Evolutionary conservation across 2,888 invertebrate genomes (phyloP), one percentile per base, ranked within the genome.

Genomic region (Meiosimyza decipiens): DNA sequence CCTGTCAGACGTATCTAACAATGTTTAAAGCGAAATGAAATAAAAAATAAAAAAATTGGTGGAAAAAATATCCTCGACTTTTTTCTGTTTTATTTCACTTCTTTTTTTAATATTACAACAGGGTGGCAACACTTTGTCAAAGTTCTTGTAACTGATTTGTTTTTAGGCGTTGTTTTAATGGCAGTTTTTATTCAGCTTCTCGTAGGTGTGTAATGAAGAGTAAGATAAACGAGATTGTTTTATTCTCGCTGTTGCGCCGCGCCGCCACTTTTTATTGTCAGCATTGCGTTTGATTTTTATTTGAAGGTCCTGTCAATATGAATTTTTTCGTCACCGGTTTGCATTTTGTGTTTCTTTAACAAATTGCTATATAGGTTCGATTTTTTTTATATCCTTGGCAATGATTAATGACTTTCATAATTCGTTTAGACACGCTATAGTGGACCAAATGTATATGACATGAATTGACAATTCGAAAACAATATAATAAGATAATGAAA

Each of bases 71-170:
- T 40, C 9, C 9, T 40, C 28, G 9, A 40, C 1, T 71, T 71
- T 13, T 66, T 71, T 50, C 33, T n/a, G n/a, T n/a, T n/a, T 62
- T 66, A 63, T 70, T 70, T 65, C 71, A 54, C n/a, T 65, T 64
- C 51, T 67, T 52, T 71, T 68, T 47, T 12, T 55, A 73, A 63
- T 60, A 65, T 60, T 63, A 54, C 57, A 18, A 40, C 51, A 54
- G 28, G 18, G 64, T 66, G 59, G 60, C 73, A 74, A 69, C 71
- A 73, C 55, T 73, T 75, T 76, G 75, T 76, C 72, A 75, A 60
- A 59, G 66, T 71, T 70, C 49, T 72, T 73, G 71, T 73, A 60
- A 68, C 16, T 67, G 70, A 63, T 70, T 67, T 70, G 67, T 70
- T 74, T 71, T 62, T 9, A 68, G 59, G 13, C 49, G 28, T 64